Base-by-base conservation (phyloP, 2,888 invertebrate genomes). In the Lycia hirtaria region DNA sequence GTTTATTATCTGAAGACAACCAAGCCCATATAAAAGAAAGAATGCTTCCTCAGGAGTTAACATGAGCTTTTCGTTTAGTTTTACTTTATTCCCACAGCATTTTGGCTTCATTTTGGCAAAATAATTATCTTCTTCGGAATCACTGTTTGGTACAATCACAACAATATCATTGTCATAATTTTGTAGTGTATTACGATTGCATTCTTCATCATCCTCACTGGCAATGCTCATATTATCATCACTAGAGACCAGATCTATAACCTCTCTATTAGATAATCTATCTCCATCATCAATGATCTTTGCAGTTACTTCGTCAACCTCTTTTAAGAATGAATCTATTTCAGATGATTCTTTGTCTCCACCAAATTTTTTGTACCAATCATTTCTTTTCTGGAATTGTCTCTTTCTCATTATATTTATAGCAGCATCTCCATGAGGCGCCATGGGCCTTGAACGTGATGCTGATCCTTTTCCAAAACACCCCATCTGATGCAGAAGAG, bases 11-110 rank as follows among this genome's bases (percentile, higher is more conserved):
- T 94, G 91, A 41, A 97, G 85, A 70, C 95, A 95, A 24, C 95
- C 94, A 14, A 97, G 78, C 10, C 93, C 94, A 76, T 93, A 94
- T 32, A 93, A 84, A 17, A 97, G 86, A 67, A 97, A 96, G 75
- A 96, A 96, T 1, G 96, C 94, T 87, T 97, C 97, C 82, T 96
- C 96, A 47, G 95, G 88, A 1, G 94, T 93, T n/a, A 97, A 83
- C 73, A 94, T 92, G 4, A 96, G 82, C 17, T 93, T 93, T 85
- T 96, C 96, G 49, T 87, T 84, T 1, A 94, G 69, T 56, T 93
- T 92, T 64, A 93, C 93, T 69, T 88, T 92, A 75, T 94, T 94
- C 4, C 93, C 73, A 75, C 94, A 93, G 69, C 94, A 93, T 71
- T 90, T 88, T 7, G 94, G 93, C 69, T 93, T 92, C 56, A 95